A percentile compares a stretch with the other conserved stretches of the same genome.
phyloP scores from a whole-genome alignment of 1,140 invertebrate genomes.

The Ceratina australensis region DNA sequence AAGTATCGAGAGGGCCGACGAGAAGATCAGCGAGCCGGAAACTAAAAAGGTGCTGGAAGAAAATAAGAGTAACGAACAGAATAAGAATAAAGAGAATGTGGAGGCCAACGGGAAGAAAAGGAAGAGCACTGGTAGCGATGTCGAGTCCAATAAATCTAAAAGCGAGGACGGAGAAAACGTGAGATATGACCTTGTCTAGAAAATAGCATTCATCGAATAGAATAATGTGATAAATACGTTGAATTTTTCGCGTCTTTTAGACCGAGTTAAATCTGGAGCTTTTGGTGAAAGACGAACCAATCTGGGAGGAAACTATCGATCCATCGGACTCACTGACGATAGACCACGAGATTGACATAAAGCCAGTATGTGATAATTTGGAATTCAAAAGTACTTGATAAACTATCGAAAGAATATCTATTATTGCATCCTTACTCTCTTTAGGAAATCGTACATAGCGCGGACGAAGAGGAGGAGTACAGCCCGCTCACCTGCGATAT shows the following conservation, averaged over 20 bases:
- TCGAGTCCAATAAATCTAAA: constrained; percentile 74
- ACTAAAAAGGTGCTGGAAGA: constrained; percentile 66
- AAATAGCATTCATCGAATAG: not conserved
- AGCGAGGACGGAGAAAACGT: constrained; percentile 75
- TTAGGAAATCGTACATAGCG: constrained; percentile 79
- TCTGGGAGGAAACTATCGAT: constrained; percentile 82
- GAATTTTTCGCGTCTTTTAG: constrained; percentile 55
- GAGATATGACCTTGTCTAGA: constrained; percentile 31
- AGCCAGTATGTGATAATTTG: constrained; percentile 73
- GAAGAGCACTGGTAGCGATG: constrained; percentile 69
- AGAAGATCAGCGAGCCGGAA: constrained; percentile 65
- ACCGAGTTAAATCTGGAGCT: constrained; percentile 78
- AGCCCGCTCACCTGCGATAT: constrained; percentile 89
- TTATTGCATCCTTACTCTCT: not conserved
- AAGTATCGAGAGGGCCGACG: constrained; percentile 62
- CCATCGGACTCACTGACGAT: constrained; percentile 77
- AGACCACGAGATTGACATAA: constrained; percentile 80
- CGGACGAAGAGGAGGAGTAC: constrained; percentile 81
- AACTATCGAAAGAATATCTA: not conserved
- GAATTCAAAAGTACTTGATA: not conserved
- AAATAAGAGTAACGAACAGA: constrained; percentile 70
- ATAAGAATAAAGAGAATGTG: constrained; percentile 74
- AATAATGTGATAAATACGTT: not conserved
- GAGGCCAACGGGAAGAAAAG: constrained; percentile 73
- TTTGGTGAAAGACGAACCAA: constrained; percentile 84